Evolutionary conservation across 2,113 vertebrate genomes (phyloP).

Genomic region (Dascyllus trimaculatus): DNA sequence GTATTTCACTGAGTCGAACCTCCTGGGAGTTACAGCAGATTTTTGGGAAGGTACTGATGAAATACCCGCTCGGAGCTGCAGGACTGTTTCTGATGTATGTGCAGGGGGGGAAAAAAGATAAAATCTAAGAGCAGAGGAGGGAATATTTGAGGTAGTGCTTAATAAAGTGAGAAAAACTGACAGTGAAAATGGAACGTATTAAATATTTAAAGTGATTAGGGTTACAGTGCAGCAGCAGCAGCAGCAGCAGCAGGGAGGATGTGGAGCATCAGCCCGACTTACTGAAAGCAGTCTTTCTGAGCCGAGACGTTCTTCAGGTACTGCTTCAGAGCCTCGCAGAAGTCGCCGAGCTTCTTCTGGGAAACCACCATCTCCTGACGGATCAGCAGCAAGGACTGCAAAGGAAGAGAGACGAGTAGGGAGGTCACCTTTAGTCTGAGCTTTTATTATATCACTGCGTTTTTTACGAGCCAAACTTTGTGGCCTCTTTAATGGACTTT

Average conservation of each 20-base stretch:
- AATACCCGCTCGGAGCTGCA: conserved; percentile 1
- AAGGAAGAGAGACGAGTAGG: neutral
- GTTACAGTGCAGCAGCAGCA: conserved; percentile 12
- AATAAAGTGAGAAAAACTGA: conserved; percentile 32
- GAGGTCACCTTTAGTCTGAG: neutral
- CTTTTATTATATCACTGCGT: no score
- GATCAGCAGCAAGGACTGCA: conserved; percentile 92
- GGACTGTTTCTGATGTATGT: neutral
- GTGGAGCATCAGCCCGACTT: conserved; percentile 74
- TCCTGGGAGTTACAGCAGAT: conserved; percentile 6
- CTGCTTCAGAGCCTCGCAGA: conserved; percentile 93
- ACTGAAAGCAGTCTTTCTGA: conserved; percentile 94
- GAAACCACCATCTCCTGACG: conserved; percentile 94
- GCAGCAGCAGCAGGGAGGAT: conserved; percentile 2
- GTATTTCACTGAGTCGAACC: conserved; percentile 9
- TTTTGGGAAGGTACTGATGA: conserved; percentile 23
- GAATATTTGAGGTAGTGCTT: neutral
- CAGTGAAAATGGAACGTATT: conserved; percentile 36
- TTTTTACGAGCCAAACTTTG: no score
- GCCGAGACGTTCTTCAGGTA: conserved; percentile 93
- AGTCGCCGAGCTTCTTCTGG: conserved; percentile 93
- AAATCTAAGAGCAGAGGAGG: conserved; percentile 9
- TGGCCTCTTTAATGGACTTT: no score
- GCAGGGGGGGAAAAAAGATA: neutral
- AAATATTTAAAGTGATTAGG: conserved; percentile 55